Conservation (phyloP, 2,797 vertebrate species). For the Cyprinella venusta region DNA sequence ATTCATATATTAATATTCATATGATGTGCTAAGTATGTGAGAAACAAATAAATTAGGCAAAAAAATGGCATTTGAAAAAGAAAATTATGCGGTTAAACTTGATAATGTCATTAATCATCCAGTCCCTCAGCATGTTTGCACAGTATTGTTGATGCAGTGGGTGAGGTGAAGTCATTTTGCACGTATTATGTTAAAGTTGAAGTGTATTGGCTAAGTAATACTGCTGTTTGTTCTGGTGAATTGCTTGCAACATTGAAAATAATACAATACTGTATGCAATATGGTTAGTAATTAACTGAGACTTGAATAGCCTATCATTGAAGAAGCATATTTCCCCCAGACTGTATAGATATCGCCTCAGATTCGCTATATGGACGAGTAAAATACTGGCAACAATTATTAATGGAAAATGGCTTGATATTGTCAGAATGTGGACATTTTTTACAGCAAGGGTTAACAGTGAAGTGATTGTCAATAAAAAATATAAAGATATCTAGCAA, state of each 20-base stretch:
- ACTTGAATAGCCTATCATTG: too few species aligned
- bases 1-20: not conserved
- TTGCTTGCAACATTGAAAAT: not conserved
- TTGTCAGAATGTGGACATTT: too few species aligned
- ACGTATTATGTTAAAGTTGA: not conserved
- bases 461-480: too few species aligned
- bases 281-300: not conserved
- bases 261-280: not conserved
- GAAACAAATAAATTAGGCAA: not conserved
- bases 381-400: too few species aligned
- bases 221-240: not conserved
- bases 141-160: constrained; percentile 61
- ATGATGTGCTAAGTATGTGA: not conserved
- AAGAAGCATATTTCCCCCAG: too few species aligned
- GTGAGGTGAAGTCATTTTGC: constrained; percentile 45
- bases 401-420: too few species aligned
- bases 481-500: too few species aligned
- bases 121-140: constrained; percentile 54
- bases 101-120: not conserved
- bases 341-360: too few species aligned
- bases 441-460: too few species aligned
- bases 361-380: too few species aligned
- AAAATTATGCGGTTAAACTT: not conserved
- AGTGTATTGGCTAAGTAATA: not conserved
- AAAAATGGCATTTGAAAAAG: not conserved